A percentile compares a stretch with the other conserved stretches of the same genome.
phyloP scores from a whole-genome alignment of 2,113 vertebrate genomes.

The Heterotilapia buettikoferi region DNA sequence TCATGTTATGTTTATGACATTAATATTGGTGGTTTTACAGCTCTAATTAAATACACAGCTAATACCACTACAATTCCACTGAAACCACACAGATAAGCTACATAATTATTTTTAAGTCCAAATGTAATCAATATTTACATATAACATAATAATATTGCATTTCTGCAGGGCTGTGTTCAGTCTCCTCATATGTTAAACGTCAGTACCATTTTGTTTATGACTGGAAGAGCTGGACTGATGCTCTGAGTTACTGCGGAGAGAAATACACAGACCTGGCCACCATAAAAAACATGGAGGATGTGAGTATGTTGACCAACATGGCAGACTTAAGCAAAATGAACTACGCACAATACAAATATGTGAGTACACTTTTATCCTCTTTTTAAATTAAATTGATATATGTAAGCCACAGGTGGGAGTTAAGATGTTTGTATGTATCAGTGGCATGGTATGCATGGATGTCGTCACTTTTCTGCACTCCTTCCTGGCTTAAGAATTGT shows the following conservation, averaged over 20 bases:
- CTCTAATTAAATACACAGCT: neutral
- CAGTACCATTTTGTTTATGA: neutral
- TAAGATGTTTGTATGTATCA: no score
- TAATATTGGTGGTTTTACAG: neutral
- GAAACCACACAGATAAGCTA: neutral
- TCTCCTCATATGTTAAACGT: neutral
- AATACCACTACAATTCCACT: neutral
- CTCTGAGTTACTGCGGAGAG: neutral
- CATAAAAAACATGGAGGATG: neutral
- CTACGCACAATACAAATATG: accelerated
- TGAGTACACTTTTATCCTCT: neutral
- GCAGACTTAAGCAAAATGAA: neutral
- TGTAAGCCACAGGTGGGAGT: no score
- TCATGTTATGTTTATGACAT: neutral
- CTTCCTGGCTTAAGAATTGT: no score
- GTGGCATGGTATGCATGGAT: no score
- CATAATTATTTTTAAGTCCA: neutral
- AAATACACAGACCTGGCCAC: neutral
- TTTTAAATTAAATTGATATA: neutral
- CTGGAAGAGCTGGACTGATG: neutral
- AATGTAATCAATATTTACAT: neutral
- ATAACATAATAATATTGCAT: neutral
- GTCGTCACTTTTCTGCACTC: no score
- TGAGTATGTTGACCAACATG: neutral
- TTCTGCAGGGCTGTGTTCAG: no score